Base-by-base conservation (phyloP, 2,797 vertebrate species). In the Sparidentex hasta region DNA sequence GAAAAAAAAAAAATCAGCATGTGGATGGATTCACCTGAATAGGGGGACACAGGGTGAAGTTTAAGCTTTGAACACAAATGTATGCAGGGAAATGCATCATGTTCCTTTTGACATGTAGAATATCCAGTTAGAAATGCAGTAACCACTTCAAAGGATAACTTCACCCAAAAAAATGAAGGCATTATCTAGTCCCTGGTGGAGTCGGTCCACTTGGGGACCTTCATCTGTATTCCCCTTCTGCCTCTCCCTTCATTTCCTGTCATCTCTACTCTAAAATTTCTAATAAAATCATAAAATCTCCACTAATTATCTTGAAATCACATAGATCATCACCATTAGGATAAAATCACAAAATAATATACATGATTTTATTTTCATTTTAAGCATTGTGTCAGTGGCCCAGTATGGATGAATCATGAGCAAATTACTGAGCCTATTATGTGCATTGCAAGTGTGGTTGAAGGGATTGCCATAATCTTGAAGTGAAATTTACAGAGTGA, bases 1-100 rank as follows among this genome's bases (percentile, higher is more conserved):
- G 1, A 12, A 29, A 0, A n/a, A n/a, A n/a, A n/a, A 3, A 12
- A 29, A 0, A 18, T 18, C 43, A 44, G 8, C 12, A 25, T 62
- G 41, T 9, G 11, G n/a, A 17, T 1, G 3, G 17, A 51, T 21
- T 1, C 9, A 66, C 61, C 16, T 58, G 1, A 14, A 14, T 20
- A 3, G 2, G 4, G 2, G 18, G 0, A 0, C 61, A 1, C 0
- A 0, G 27, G 27, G 20, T 33, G 29, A 33, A 33, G 29, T 33
- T 33, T 33, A 6, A 33, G 14, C 23, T n/a, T 16, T 29, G 17
- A 8, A 27, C 21, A 63, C 9, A 41, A n/a, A 16, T 48, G 0
- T 56, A 4, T 25, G 12, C 1, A 50, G 0, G 7, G 46, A 66
- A 48, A 21, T 12, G 29, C n/a, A 59, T 0, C 4, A 54, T 8